Conservation (phyloP, 2,113 vertebrate species). For the Climacteris rufus region DNA sequence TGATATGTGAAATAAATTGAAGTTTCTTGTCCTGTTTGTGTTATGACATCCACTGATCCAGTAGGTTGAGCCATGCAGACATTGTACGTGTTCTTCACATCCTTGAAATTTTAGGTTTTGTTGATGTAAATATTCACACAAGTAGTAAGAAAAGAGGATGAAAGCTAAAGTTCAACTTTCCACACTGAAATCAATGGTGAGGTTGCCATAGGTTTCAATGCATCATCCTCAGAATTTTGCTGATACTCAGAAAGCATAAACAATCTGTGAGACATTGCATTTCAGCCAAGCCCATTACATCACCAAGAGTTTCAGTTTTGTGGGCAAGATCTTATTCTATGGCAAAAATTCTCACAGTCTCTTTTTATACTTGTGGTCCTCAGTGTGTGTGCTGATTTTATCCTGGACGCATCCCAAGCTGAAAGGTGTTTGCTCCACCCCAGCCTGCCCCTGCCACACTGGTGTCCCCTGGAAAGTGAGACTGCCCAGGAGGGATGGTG, state of each 20-base stretch:
- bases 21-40: neutral
- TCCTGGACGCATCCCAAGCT: neutral
- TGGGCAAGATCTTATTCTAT: neutral
- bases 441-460: rapidly evolving
- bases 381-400: neutral
- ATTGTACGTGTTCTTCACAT: neutral
- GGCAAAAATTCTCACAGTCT: neutral
- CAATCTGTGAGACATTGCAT: neutral
- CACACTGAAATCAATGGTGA: neutral
- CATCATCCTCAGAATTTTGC: neutral
- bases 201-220: neutral
- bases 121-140: neutral
- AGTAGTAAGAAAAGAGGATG: neutral
- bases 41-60: neutral
- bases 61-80: neutral
- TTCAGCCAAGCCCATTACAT: neutral
- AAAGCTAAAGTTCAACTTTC: neutral
- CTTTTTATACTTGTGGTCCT: neutral
- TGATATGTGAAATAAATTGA: neutral
- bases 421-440: neutral
- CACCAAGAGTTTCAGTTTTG: neutral
- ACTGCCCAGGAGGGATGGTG: rapidly evolving
- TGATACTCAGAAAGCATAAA: neutral
- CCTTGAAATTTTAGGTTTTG: neutral
- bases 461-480: rapidly evolving